Evolutionary conservation across 2,113 vertebrate genomes (phyloP), one percentile per base, ranked within the genome.

Genomic region (Trichomycterus rosablanca): DNA sequence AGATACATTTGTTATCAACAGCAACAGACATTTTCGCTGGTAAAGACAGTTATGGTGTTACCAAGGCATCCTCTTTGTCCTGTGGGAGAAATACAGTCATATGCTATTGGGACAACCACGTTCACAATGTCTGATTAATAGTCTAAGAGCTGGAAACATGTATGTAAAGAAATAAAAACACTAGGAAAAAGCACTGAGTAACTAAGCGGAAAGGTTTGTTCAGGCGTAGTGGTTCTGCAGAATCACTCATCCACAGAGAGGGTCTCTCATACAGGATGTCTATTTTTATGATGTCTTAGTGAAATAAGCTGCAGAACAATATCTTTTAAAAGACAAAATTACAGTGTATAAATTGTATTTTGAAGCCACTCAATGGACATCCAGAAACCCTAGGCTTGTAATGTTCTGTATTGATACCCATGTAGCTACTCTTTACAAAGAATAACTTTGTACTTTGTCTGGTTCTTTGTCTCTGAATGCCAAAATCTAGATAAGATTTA

Each of bases 31-130:
- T 11, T 11, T n/a, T n/a, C 34, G 7, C 9, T 8, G 34, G 4
- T 35, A 12, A 10, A 35, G 30, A 32, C 30, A 32, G 34, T n/a
- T n/a, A n/a, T n/a, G n/a, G n/a, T n/a, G n/a, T n/a, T n/a, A n/a
- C n/a, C n/a, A 24, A 64, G 16, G 50, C n/a, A 18, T 11, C 10
- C 8, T 48, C 40, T 10, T 48, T 37, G 32, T 56, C 30, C 16
- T 18, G 0, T n/a, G 52, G 16, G 49, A 35, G 40, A 54, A 15
- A 53, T 53, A 44, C 53, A 7, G 16, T 11, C 9, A 63, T 16
- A 1, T 7, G 2, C 19, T 44, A 39, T 15, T 9, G 19, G 49
- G 18, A 44, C 42, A 53, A 20, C 35, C 3, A 16, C 18, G 10
- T 26, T 30, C 6, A 16, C 4, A 15, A 24, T 8, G 7, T 34